Evolutionary conservation across 2,888 invertebrate species (phyloP), one percentile per base, ranked within the genome.

Genomic region (Folsomia manolachei): DNA sequence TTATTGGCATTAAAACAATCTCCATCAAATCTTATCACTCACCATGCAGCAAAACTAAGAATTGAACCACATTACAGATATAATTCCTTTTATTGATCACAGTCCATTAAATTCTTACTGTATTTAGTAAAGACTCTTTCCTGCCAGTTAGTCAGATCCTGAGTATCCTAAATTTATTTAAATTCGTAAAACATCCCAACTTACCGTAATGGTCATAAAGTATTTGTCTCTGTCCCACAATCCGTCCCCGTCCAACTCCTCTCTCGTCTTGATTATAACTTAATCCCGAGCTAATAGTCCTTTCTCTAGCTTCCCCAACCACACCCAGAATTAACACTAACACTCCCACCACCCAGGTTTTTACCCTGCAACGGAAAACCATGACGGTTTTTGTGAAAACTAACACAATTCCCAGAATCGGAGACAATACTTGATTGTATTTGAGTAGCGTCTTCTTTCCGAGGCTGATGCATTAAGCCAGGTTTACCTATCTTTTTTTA

Each of bases 151-250:
- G 51, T 18, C 51, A 51, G 18, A 51, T 18, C 51, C 51, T n/a
- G n/a, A n/a, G n/a, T n/a, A n/a, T n/a, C n/a, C n/a, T n/a, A n/a
- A n/a, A n/a, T n/a, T n/a, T n/a, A n/a, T n/a, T 39, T 39, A 39
- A 39, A 39, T 39, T 4, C 39, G 39, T 39, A n/a, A n/a, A n/a
- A n/a, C n/a, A n/a, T n/a, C n/a, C n/a, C 7, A 56, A 56, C 56
- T 56, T 56, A 56, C 56, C 56, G 56, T 56, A 56, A 21, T 56
- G 21, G 56, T 56, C 56, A 56, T 56, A 56, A n/a, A 56, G 56
- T 4, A 56, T 56, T 56, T 56, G 56, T 56, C 56, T 56, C n/a
- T 56, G 56, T 56, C 56, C 21, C 39, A 39, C 39, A 39, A 39
- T 39, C 14, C 39, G 39, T 39, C 39, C 39, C 4, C 14, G 4